These are phyloP conservation scores for Pogonocherus hispidulus DNA, from an alignment of 2,888 invertebrate species.

Conservation along the genomic window DNA sequence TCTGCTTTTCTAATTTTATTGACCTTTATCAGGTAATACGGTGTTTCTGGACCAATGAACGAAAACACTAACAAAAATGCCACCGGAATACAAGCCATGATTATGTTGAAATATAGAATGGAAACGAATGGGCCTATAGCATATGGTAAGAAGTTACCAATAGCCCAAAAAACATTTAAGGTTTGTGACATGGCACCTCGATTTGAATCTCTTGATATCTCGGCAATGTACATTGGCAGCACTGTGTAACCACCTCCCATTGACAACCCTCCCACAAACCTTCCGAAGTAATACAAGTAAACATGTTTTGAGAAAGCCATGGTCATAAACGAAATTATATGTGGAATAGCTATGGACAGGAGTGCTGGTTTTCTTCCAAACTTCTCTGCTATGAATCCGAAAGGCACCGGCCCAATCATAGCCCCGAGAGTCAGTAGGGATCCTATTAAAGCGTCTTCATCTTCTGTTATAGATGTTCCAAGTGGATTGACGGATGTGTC, in stretches of 20 bases:
- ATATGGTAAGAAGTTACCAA: conserved; percentile 80
- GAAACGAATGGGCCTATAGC: conserved; percentile 78
- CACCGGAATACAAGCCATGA: conserved; percentile 66
- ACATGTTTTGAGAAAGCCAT: conserved; percentile 52
- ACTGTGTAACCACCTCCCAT: conserved; percentile 80
- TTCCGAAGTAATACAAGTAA: conserved; percentile 63
- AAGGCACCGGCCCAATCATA: conserved; percentile 76
- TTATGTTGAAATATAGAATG: conserved; percentile 75
- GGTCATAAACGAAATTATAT: conserved; percentile 50
- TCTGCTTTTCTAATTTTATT: conserved; percentile 75
- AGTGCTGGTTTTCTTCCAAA: conserved; percentile 79
- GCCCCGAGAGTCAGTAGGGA: conserved; percentile 70
- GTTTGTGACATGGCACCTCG: conserved; percentile 79
- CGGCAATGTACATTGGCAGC: conserved; percentile 88
- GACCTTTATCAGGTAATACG: conserved; percentile 76
- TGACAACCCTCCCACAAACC: conserved; percentile 73
- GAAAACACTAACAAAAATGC: conserved; percentile 71
- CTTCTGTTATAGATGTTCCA: conserved; percentile 56
- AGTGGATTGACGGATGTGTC: conserved; percentile 62
- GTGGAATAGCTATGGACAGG: conserved; percentile 67
- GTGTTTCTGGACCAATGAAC: conserved; percentile 85
- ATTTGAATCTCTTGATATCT: conserved; percentile 82
- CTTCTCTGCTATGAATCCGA: conserved; percentile 76
- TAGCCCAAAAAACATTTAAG: conserved; percentile 79
- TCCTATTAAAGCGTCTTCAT: conserved; percentile 71